Evolutionary conservation across 2,888 invertebrate genomes (phyloP), one percentile per base, ranked within the genome.

Genomic region (Coecobrya sp.): DNA sequence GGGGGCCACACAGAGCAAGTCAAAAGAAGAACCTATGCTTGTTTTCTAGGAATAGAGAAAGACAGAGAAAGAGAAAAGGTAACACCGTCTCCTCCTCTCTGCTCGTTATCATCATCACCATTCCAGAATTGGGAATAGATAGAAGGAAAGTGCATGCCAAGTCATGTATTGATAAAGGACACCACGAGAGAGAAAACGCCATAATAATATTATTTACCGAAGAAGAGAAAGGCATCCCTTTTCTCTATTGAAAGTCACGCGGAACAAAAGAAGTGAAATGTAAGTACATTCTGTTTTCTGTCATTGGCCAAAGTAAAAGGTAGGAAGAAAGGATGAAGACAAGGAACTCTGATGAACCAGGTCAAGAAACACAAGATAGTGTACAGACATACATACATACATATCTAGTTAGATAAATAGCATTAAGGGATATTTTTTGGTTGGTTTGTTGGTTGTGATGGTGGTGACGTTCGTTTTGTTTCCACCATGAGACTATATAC

Each of bases 121-220:
- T n/a, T n/a, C n/a, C 19, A 59, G 36, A 7, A 36, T 36, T 36
- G 36, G 36, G 36, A 36, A 36, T 59, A 22, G 25, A n/a, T n/a
- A n/a, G n/a, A n/a, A n/a, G n/a, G n/a, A 4, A 25, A 10, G 10
- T 22, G 62, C 3, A 59, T 59, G 22, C 19, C 62, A 25, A 10
- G 68, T 30, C 62, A 25, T 11, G 30, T 25, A 68, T 68, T 68
- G 16, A 36, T 36, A 68, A 30, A 36, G n/a, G 36, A 68, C 36
- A 25, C 68, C 27, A 65, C 25, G 4, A 30, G 68, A 68, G 30
- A 68, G 36, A n/a, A n/a, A n/a, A 36, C 68, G 8, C 27, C 68
- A 68, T 68, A 68, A 68, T 30, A 68, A 68, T 36, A 68, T 68
- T 68, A 68, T 68, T 68, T 30, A 68, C 68, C n/a, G 68, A 3